Evolutionary conservation across 2,797 vertebrate species (phyloP), one percentile per base, ranked within the genome.

Genomic region (Phataginus tetradactyla): DNA sequence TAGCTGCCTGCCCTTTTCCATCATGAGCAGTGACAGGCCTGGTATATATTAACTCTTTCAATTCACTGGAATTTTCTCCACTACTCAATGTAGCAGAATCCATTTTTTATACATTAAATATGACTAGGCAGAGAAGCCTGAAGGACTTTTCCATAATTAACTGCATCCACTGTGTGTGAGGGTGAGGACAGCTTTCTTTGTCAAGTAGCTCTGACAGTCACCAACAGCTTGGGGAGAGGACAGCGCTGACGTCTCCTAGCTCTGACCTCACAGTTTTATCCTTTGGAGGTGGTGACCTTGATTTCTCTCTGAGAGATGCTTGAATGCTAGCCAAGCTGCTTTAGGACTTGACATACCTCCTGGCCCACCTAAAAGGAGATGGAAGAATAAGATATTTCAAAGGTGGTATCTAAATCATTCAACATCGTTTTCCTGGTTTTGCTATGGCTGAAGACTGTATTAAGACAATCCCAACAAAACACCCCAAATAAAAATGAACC

Each of bases 271-370:
- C 25, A n/a, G 64, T 53, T 55, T 96, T 92, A 89, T 90, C 81
- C 95, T 63, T 84, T 9, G 7, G 39, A 95, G 83, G 55, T 69
- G 77, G 88, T 93, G 94, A 93, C 90, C 57, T 86, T 96, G 96
- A 94, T 84, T 87, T 86, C 78, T 84, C 57, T 89, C 74, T 91
- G 88, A 97, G 96, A 96, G 96, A 89, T 94, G 69, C 77, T 86
- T 96, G 92, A 96, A 94, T 86, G 86, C 88, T 49, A 64, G 94
- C 89, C 92, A 96, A 12, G 71, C 51, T 96, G 27, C 77, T 69
- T 86, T 68, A 66, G 32, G 42, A 32, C 66, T 88, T 72, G 64
- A 55, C 55, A 49, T 32, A 37, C n/a, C 77, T 77, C 32, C 68
- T 88, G 87, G 93, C 96, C 29, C 42, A 74, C 49, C 49, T 83